phyloP scores from a whole-genome alignment of 2,888 invertebrate species.

The Tachina fera region DNA sequence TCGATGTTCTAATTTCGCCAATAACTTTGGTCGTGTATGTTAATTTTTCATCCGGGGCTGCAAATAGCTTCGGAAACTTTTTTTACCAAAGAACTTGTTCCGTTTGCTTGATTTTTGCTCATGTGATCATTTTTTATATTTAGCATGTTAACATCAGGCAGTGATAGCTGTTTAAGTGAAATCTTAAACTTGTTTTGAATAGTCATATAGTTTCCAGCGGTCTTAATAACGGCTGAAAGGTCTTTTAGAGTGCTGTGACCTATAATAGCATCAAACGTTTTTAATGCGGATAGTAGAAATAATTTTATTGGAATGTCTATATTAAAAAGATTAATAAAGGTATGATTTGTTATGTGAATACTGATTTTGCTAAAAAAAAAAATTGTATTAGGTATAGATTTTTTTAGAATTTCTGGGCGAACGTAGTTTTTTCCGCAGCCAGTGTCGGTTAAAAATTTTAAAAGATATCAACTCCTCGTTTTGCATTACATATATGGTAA shows the following conservation, averaged over 20 bases:
- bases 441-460: too few species aligned
- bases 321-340: slow-evolving; percentile 21
- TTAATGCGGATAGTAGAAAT: slow-evolving; percentile 7
- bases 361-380: slow-evolving; percentile 24
- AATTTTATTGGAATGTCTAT: slow-evolving; percentile 24
- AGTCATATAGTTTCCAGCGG: not conserved
- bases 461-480: too few species aligned
- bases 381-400: not conserved
- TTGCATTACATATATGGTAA: too few species aligned
- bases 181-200: slow-evolving; percentile 6
- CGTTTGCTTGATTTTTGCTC: too few species aligned
- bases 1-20: slow-evolving; percentile 1
- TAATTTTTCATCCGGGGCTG: too few species aligned
- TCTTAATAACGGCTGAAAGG: slow-evolving; percentile 1
- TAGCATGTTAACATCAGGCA: too few species aligned
- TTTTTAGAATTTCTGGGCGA: too few species aligned
- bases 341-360: slow-evolving; percentile 15
- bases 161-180: too few species aligned
- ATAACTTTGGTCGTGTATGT: not conserved
- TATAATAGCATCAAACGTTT: slow-evolving; percentile 21
- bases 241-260: not conserved
- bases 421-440: too few species aligned
- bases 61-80: too few species aligned
- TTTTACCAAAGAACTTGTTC: too few species aligned
- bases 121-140: too few species aligned